These are phyloP conservation scores for Drosophila paranaensis DNA, from an alignment of 2,888 invertebrate genomes.

Conservation along the genomic window DNA sequence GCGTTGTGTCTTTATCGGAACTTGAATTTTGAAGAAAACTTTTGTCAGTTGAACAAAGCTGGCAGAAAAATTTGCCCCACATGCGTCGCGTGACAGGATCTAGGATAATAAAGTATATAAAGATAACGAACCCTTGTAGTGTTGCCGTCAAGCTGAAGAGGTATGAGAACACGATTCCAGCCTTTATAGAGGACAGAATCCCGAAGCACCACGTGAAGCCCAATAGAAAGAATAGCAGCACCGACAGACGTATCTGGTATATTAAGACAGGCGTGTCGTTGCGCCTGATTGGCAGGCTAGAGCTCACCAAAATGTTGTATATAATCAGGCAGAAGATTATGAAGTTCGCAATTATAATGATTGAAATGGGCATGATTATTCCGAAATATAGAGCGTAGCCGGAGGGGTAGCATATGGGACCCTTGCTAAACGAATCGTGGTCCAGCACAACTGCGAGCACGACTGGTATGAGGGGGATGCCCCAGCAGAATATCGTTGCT, in stretches of 20 bases:
- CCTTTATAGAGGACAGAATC: slow-evolving; percentile 85
- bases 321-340: slow-evolving; percentile 86
- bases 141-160: slow-evolving; percentile 88
- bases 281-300: slow-evolving; percentile 86
- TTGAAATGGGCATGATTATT: slow-evolving; percentile 86
- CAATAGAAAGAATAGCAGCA: slow-evolving; percentile 87
- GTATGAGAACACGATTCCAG: slow-evolving; percentile 86
- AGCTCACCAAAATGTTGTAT: slow-evolving; percentile 85
- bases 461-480: slow-evolving; percentile 86
- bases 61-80: slow-evolving; percentile 82
- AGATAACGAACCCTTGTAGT: slow-evolving; percentile 87
- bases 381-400: slow-evolving; percentile 85
- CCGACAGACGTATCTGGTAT: slow-evolving; percentile 86
- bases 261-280: slow-evolving; percentile 73
- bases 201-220: slow-evolving; percentile 88
- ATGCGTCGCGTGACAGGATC: slow-evolving; percentile 86
- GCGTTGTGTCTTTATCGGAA: slow-evolving; percentile 58
- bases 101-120: slow-evolving; percentile 87
- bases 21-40: slow-evolving; percentile 38
- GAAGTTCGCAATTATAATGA: slow-evolving; percentile 86
- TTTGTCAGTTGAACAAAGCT: slow-evolving; percentile 43
- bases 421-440: slow-evolving; percentile 85
- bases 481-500: slow-evolving; percentile 88
- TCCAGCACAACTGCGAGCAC: slow-evolving; percentile 85
- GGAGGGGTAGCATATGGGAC: slow-evolving; percentile 86